Base-by-base conservation (phyloP, 1,140 invertebrate genomes). In the Marisa cornuarietis region DNA sequence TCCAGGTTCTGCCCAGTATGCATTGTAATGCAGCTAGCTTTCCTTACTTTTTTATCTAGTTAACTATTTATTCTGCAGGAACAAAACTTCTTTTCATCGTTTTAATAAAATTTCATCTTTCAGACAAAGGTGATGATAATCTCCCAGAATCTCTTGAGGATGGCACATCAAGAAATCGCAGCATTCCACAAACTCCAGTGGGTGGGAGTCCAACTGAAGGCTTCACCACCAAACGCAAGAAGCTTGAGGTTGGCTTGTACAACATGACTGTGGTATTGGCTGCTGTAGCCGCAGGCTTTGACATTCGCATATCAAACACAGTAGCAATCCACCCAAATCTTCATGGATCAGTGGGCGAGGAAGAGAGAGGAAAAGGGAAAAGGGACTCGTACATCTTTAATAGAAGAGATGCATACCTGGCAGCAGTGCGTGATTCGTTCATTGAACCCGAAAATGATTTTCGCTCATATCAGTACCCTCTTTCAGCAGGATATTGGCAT, bases 261-360 rank as follows among this genome's bases (percentile, higher is more conserved):
- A 97, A 97, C 89, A 96, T 98, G 91, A 96, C 95, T 51, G 95
- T 96, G 16, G 93, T 98, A 91, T 90, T 98, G 82, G 96, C 96
- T 0, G 94, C 95, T 31, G 95, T 98, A 20, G 96, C 95, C 0
- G 95, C 95, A 51, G 97, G 97, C 1, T 97, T 96, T 87, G 97
- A 98, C 92, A 94, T 99, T 42, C 93, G 96, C 85, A 93, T 96
- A 87, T 95, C 95, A 49, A 96, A 96, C 88, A 96, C 85, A 8
- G 83, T 83, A 73, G 95, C 95, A 0, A 92, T 96, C 80, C 96
- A 96, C 92, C 96, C 96, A 9, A 93, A 93, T 78, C 89, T 96
- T 58, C 83, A 84, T 61, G 61, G 54, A 11, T 71, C 83, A 11
- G 76, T 76, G 76, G 83, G 83, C 71, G 85, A 84, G 76, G 84